phyloP scores from a whole-genome alignment of 2,888 invertebrate genomes.

The Hipparchia semele region DNA sequence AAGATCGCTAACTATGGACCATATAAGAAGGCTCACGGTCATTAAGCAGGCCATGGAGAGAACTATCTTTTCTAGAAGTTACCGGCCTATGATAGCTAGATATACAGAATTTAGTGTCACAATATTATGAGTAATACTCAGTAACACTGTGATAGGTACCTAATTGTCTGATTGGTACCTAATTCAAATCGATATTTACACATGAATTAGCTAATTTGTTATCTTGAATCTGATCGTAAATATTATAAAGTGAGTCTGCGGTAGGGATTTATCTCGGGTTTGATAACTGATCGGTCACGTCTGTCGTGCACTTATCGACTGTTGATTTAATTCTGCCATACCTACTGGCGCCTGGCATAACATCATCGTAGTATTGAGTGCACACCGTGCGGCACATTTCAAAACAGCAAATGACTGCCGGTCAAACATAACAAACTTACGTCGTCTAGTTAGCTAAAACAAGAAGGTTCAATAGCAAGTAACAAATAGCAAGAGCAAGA shows the following conservation, averaged over 20 bases:
- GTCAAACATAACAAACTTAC: neutral
- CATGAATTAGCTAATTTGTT: conserved; percentile 28
- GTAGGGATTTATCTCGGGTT: conserved; percentile 75
- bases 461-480: neutral
- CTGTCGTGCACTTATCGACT: conserved; percentile 44
- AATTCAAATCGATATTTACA: conserved; percentile 20
- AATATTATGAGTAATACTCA: conserved; percentile 1
- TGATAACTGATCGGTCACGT: conserved; percentile 76
- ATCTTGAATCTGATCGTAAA: conserved; percentile 36
- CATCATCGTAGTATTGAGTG: conserved; percentile 54
- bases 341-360: conserved; percentile 62
- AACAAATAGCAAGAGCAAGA: neutral
- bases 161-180: neutral
- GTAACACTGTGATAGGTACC: conserved; percentile 5
- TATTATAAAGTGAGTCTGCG: conserved; percentile 59
- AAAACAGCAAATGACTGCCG: conserved; percentile 30
- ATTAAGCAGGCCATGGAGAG: no score
- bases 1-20: neutral
- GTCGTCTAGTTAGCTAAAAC: neutral
- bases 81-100: neutral
- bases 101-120: neutral
- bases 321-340: conserved; percentile 57
- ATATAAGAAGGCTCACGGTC: no score
- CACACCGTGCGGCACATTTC: conserved; percentile 39
- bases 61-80: neutral